Base-by-base conservation (phyloP, 2,888 invertebrate species). In the Cantharis flavilabris region DNA sequence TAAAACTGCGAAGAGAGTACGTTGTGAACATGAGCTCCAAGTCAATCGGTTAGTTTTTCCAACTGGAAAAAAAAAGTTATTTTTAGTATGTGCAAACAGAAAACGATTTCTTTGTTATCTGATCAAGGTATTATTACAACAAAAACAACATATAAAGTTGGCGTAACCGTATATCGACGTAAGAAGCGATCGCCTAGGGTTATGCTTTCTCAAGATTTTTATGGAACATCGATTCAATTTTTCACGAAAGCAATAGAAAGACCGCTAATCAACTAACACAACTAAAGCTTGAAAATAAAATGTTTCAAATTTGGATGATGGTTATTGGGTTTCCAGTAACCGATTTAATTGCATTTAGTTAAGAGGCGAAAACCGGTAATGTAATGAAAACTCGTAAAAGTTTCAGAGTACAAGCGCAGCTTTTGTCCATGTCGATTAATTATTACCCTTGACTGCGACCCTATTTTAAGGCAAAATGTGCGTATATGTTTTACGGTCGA, bases 371-470 rank as follows among this genome's bases (percentile, higher is more conserved):
- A 65, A 71, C 71, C 26, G 67, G 64, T 67, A 71, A 75, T 71
- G 69, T 75, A 75, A 75, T 75, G 65, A 75, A 75, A 75, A 75
- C 49, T 75, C 65, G 70, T 75, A 65, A 62, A 67, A 69, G 33
- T 69, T 73, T 67, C 20, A 23, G 18, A 13, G 67, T 28, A 64
- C 49, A 49, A 49, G 49, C 49, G 49, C 49, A 49, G 65, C 65
- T 65, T 18, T 20, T 30, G 64, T 75, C 63, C 70, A 28, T 75
- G 70, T 71, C 70, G 70, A 75, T 75, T 75, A 75, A 65, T 71
- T 75, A 75, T 70, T 65, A 26, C 64, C 65, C 70, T 70, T 64
- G 64, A 70, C 62, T 70, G 26, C 70, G 63, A 49, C 62, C 70
- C 16, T 71, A 70, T 67, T 75, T 72, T 33, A 28, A 20, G 33